A percentile compares a stretch with the other conserved stretches of the same genome.
phyloP scores from a whole-genome alignment of 2,797 vertebrate genomes.

The Cynodonichthys magdalenae region DNA sequence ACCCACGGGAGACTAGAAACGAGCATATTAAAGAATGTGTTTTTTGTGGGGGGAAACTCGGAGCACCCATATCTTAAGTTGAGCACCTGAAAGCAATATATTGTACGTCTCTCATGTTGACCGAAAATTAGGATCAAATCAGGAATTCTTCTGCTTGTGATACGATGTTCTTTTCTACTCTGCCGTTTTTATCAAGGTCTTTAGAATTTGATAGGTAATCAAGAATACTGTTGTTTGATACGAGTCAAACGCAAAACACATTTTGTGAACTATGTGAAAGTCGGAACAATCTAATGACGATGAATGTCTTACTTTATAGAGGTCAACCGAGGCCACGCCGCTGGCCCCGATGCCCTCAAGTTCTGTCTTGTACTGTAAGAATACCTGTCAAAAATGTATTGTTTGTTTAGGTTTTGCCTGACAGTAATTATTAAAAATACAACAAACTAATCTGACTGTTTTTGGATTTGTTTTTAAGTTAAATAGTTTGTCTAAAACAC shows the following conservation, averaged over 20 bases:
- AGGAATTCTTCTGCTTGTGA: conserved; percentile 86
- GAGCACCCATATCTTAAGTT: conserved; percentile 63
- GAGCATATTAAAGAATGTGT: conserved; percentile 67
- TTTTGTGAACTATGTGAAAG: conserved; percentile 79
- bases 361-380: conserved; percentile 84
- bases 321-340: conserved; percentile 70
- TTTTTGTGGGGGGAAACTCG: conserved; percentile 20
- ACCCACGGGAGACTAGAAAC: conserved; percentile 20
- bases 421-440: conserved; percentile 83
- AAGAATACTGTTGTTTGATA: conserved; percentile 77
- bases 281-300: conserved; percentile 85
- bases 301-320: conserved; percentile 84
- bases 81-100: conserved; percentile 84
- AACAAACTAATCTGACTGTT: conserved; percentile 40
- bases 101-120: conserved; percentile 76
- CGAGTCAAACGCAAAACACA: conserved; percentile 73
- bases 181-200: conserved; percentile 83
- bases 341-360: conserved; percentile 68
- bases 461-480: background rate
- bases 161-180: conserved; percentile 82
- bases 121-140: conserved; percentile 81
- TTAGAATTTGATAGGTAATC: conserved; percentile 80
- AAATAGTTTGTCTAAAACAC: background rate
- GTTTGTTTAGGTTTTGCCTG: conserved; percentile 81
- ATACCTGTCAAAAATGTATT: conserved; percentile 83